Conservation (phyloP, 1,140 invertebrate species). For the Pristionchus pacificus region DNA sequence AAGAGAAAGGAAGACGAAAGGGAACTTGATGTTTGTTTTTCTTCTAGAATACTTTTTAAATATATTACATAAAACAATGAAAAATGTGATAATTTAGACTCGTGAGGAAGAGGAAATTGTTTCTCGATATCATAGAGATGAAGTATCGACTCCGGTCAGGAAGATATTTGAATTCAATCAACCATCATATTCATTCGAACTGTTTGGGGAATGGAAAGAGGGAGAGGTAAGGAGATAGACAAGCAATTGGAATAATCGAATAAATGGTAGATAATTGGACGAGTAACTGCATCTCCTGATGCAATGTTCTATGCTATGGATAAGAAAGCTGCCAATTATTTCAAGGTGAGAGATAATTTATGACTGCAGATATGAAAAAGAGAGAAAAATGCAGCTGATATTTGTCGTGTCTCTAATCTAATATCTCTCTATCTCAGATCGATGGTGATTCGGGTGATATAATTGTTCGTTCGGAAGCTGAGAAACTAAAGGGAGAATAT, state of each 20-base stretch:
- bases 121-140: too few species aligned
- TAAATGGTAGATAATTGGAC: neutral
- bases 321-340: neutral
- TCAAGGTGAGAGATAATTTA: neutral
- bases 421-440: neutral
- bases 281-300: neutral
- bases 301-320: neutral
- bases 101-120: too few species aligned
- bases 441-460: neutral
- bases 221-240: neutral
- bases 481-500: constrained; percentile 1
- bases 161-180: neutral
- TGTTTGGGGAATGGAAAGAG: neutral
- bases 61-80: too few species aligned
- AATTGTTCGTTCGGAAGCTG: neutral
- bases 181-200: neutral
- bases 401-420: too few species aligned
- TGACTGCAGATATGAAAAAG: too few species aligned
- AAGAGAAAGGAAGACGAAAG: too few species aligned
- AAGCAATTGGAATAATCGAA: neutral
- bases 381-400: too few species aligned
- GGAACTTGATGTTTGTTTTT: too few species aligned
- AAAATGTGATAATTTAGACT: too few species aligned
- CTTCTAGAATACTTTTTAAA: too few species aligned
- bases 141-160: neutral